These are phyloP conservation scores for Drosophila austrosaltans DNA, from an alignment of 2,888 invertebrate genomes.

Conservation along the genomic window DNA sequence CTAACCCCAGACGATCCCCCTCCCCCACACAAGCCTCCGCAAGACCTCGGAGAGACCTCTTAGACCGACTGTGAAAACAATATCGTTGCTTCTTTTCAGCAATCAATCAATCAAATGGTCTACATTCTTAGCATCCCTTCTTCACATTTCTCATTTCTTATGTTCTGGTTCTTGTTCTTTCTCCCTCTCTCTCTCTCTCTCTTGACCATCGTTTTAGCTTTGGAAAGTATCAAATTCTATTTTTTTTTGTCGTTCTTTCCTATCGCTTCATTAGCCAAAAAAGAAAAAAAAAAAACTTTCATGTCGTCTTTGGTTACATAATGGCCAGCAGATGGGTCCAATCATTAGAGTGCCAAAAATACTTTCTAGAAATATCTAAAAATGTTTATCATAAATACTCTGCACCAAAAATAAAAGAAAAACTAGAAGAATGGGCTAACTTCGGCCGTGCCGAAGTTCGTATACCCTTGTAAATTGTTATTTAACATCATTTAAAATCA, in stretches of 20 bases:
- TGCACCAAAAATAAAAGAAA: too few relatives aligned
- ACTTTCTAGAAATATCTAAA: slow-evolving; percentile 60
- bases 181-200: neutral
- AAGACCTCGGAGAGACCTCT: slow-evolving; percentile 33
- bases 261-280: slow-evolving; percentile 63
- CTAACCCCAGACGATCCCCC: neutral
- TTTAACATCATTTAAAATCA: too few relatives aligned
- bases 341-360: slow-evolving; percentile 46
- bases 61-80: slow-evolving; percentile 67
- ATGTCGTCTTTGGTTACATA: slow-evolving; percentile 72
- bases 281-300: slow-evolving; percentile 43
- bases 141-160: neutral
- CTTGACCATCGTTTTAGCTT: neutral
- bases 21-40: slow-evolving; percentile 19
- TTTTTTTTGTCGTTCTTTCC: slow-evolving; percentile 29
- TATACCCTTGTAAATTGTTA: too few relatives aligned
- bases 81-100: slow-evolving; percentile 53
- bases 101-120: slow-evolving; percentile 70
- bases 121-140: slow-evolving; percentile 24
- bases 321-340: slow-evolving; percentile 29
- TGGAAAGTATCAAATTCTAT: slow-evolving; percentile 66
- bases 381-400: neutral
- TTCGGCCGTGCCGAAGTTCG: too few relatives aligned
- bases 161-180: slow-evolving; percentile 19
- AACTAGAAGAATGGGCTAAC: too few relatives aligned